Conservation (phyloP, 2,888 invertebrate species). For the Pachliopta kotzebuea region DNA sequence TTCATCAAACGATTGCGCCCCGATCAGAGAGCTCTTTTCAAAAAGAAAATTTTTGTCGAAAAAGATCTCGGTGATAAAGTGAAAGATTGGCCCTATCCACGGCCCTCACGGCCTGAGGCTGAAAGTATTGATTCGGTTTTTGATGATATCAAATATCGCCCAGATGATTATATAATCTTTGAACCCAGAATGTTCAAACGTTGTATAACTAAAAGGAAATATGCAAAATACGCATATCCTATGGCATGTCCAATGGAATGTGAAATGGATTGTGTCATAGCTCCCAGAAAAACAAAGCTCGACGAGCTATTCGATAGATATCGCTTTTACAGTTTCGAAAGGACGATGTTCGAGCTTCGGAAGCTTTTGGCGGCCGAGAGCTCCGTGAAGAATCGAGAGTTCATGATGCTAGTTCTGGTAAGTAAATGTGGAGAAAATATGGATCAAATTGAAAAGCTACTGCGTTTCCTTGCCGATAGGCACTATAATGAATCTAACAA, state of each 20-base stretch:
- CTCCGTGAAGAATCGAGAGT: constrained; percentile 49
- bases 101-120: constrained; percentile 32
- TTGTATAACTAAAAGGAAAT: constrained; percentile 15
- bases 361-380: constrained; percentile 47
- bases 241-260: constrained; percentile 1
- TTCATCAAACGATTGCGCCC: constrained; percentile 46
- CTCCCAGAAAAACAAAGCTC: constrained; percentile 38
- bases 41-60: constrained; percentile 50
- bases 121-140: constrained; percentile 41
- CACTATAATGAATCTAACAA: constrained; percentile 55
- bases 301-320: constrained; percentile 55
- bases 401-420: constrained; percentile 59
- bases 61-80: constrained; percentile 43
- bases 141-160: constrained; percentile 35
- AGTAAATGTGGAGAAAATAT: constrained; percentile 57
- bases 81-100: constrained; percentile 44
- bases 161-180: constrained; percentile 29
- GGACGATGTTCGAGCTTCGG: constrained; percentile 48
- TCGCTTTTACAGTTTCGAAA: constrained; percentile 51
- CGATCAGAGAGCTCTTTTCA: constrained; percentile 43
- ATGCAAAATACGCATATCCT: background rate
- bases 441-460: constrained; percentile 44
- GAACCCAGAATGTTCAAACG: constrained; percentile 14
- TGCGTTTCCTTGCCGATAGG: constrained; percentile 43
- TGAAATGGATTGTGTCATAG: background rate